Evolutionary conservation across 1,140 invertebrate species (phyloP), one percentile per base, ranked within the genome.

Genomic region (Pinna nobilis): DNA sequence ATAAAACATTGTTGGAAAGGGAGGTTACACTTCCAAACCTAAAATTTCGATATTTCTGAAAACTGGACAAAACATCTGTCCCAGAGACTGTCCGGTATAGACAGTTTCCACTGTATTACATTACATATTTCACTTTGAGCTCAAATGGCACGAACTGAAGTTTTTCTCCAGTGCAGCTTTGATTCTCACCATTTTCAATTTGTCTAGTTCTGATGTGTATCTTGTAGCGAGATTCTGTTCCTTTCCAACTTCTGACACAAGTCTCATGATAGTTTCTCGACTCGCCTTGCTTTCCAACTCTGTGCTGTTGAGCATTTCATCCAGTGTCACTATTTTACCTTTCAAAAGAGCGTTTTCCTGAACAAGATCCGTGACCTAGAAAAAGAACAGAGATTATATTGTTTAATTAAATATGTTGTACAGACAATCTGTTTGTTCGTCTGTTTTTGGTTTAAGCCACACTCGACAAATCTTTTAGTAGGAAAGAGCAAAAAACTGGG

Each of bases 211-310:
- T 32, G 78, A 37, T 20, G 78, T 81, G 77, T 84, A 85, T 55
- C 76, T 74, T n/a, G 82, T 81, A 28, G 85, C 78, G 18, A 79
- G 65, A 55, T 88, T 86, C 67, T 90, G 88, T 66, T 89, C 87
- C 41, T 83, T 74, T 9, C 87, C 84, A 39, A 89, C 83, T 71
- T 90, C 88, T 30, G 84, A 84, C 32, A 88, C 88, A 25, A 90
- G 81, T 53, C 88, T 82, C 86, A 88, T 87, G 60, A 90, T 90
- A 3, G 89, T 89, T 75, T 89, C 88, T 28, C 89, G 74, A 74
- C 86, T 88, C 1, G 88, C 88, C 61, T 89, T 88, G n/a, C 80
- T 84, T 70, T 90, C 89, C 5, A 87, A 57, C 65, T 90, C 85
- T 41, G 82, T 84, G 51, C 82, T 85, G 25, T 78, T 78, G n/a